Percentiles rank a stretch among this genome's conserved stretches.
Evolutionary conservation across 2,888 invertebrate genomes (phyloP).

Genomic region (Meloe dianella): DNA sequence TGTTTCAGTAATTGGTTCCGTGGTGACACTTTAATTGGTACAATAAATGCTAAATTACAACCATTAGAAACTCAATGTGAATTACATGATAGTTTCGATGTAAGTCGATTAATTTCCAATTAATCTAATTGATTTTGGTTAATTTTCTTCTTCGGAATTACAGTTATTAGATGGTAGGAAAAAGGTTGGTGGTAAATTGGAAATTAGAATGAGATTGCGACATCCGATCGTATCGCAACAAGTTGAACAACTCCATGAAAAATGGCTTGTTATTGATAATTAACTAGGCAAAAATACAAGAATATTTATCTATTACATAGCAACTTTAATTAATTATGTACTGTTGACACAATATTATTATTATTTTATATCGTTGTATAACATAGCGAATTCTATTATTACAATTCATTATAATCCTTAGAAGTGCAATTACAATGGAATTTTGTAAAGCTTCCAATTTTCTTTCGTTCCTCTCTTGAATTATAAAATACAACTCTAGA

Average conservation of each 20-base stretch:
- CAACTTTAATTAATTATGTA: slow-evolving; percentile 15
- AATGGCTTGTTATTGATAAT: slow-evolving; percentile 88
- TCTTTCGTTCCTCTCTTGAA: not conserved
- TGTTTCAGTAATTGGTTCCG: slow-evolving; percentile 94
- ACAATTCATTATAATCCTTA: slow-evolving; percentile 18
- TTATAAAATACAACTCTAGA: too few relatives aligned
- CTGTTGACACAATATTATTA: not conserved
- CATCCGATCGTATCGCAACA: slow-evolving; percentile 90
- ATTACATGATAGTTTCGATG: slow-evolving; percentile 91
- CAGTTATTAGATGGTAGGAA: slow-evolving; percentile 91
- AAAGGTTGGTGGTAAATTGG: slow-evolving; percentile 86
- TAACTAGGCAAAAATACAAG: slow-evolving; percentile 29
- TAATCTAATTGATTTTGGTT: not conserved
- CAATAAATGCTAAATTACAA: slow-evolving; percentile 81
- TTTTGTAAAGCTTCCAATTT: slow-evolving; percentile 27
- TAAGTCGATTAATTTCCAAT: slow-evolving; percentile 61
- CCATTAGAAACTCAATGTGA: slow-evolving; percentile 88
- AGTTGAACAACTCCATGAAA: slow-evolving; percentile 85
- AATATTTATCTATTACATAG: slow-evolving; percentile 6
- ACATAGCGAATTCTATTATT: slow-evolving; percentile 13
- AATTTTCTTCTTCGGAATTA: slow-evolving; percentile 46
- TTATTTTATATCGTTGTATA: not conserved
- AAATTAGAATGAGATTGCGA: slow-evolving; percentile 84
- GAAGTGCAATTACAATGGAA: slow-evolving; percentile 27
- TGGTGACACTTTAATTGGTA: slow-evolving; percentile 84